Evolutionary conservation across 2,888 invertebrate species (phyloP), one percentile per base, ranked within the genome.

Genomic region (Helobdella robusta): DNA sequence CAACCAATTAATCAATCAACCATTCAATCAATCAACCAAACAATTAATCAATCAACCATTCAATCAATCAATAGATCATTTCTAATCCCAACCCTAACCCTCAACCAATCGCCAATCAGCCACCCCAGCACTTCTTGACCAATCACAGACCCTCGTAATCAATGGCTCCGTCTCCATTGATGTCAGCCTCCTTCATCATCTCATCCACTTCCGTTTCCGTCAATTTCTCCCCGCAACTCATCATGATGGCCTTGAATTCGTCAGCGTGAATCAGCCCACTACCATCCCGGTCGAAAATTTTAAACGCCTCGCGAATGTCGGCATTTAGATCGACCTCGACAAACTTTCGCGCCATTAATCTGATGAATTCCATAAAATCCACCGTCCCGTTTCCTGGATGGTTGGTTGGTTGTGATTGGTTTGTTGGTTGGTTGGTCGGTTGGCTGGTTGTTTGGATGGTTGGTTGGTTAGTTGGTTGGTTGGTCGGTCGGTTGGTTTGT

Each of bases 71-170:
- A n/a, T n/a, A n/a, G n/a, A n/a, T n/a, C n/a, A n/a, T n/a, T n/a
- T n/a, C n/a, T n/a, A n/a, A n/a, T n/a, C n/a, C n/a, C n/a, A n/a
- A n/a, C n/a, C n/a, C n/a, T n/a, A n/a, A n/a, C n/a, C n/a, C n/a
- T n/a, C n/a, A n/a, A n/a, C n/a, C n/a, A n/a, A n/a, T n/a, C n/a
- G n/a, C n/a, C n/a, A n/a, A n/a, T n/a, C n/a, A n/a, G n/a, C n/a
- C n/a, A n/a, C n/a, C n/a, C n/a, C n/a, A n/a, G n/a, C n/a, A n/a
- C n/a, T n/a, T n/a, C n/a, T n/a, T n/a, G n/a, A n/a, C n/a, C n/a
- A n/a, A n/a, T n/a, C n/a, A n/a, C n/a, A n/a, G n/a, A 66, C 66
- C 66, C 58, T 66, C 66, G 30, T 66, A 66, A 32, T 66, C 62
- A 35, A 66, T 66, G 20, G 35, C 56, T 6, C 66, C 66, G 46